phyloP scores from a whole-genome alignment of 2,888 invertebrate genomes.

The Mimumesa dahlbomi region DNA sequence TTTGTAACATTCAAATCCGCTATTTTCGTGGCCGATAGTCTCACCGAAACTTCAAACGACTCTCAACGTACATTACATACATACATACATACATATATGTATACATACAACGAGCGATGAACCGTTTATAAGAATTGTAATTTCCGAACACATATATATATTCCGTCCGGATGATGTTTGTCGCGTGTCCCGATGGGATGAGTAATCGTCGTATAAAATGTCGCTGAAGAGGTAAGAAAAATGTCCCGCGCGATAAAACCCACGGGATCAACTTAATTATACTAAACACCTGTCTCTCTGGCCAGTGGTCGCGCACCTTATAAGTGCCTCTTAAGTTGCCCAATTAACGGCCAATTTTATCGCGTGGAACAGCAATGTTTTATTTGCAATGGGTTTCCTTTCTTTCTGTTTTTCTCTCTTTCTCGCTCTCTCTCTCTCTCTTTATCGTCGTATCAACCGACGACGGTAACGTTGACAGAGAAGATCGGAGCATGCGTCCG shows the following conservation, averaged over 20 bases:
- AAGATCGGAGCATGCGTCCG: constrained; percentile 38
- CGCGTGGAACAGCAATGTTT: constrained; percentile 9
- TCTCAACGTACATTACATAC: too few relatives aligned
- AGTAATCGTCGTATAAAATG: neutral
- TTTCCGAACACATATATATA: too few relatives aligned
- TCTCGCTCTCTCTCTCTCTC: neutral
- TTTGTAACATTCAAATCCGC: constrained; percentile 2
- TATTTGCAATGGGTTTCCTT: neutral
- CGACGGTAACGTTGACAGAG: constrained; percentile 54
- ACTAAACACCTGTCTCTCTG: constrained; percentile 40
- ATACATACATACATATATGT: too few relatives aligned
- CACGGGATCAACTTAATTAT: constrained; percentile 38
- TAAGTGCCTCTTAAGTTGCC: constrained; percentile 15
- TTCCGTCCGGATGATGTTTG: neutral
- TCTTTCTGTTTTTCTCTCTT: neutral
- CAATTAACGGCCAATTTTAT: constrained; percentile 43
- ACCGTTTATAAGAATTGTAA: too few relatives aligned
- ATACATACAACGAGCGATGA: too few relatives aligned
- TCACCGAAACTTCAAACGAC: neutral
- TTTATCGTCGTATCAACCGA: too few relatives aligned
- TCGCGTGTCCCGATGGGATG: constrained; percentile 1
- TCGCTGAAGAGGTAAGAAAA: neutral
- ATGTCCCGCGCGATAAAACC: constrained; percentile 10
- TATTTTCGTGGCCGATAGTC: neutral
- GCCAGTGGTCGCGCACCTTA: constrained; percentile 3